Base-by-base conservation (phyloP, 1,140 invertebrate genomes). In the Panagrolaimus sp. region DNA sequence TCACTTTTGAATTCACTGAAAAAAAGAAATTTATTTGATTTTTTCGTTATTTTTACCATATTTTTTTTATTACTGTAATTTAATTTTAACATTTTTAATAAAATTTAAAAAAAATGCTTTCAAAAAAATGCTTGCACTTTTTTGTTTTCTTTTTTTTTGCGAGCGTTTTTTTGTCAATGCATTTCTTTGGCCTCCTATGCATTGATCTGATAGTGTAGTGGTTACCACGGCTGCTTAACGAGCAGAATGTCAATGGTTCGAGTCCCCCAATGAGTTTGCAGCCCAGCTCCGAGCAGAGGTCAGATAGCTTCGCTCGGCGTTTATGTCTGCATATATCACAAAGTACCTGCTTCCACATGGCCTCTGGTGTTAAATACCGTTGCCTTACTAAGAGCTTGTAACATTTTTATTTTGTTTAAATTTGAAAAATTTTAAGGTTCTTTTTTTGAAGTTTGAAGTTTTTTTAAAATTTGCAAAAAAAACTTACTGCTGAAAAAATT, bases 1-100 rank as follows among this genome's bases (percentile, higher is more conserved):
- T 82, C 79, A 46, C 80, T 78, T 62, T 78, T 72, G 71, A 81
- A 82, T 63, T 83, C 69, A n/a, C 79, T 82, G 67, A 71, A 82
- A 75, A 10, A 44, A 62, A 12, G n/a, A 26, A 26, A 3, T 3
- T 52, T 21, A 8, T 52, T 38, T 38, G 7, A 38, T 38, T 38
- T 38, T 38, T 7, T 7, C 14, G 0, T 21, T 5, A 12, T 5
- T 52, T 52, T 47, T 15, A 47, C 2, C 46, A 47, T 47, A 1
- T 47, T 1, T 1, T 2, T 4, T 47, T 1, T 47, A n/a, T n/a
- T n/a, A n/a, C n/a, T 38, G 32, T 7, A 4, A 38, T 4, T 38
- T 38, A 38, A 4, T 38, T 38, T 38, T 38, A 38, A 38, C 32
- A 38, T 38, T 38, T 38, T 38, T 38, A n/a, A n/a, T n/a, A n/a